These are phyloP conservation scores for Echeneis naucrates DNA, from an alignment of 2,797 vertebrate genomes.

Conservation along the genomic window DNA sequence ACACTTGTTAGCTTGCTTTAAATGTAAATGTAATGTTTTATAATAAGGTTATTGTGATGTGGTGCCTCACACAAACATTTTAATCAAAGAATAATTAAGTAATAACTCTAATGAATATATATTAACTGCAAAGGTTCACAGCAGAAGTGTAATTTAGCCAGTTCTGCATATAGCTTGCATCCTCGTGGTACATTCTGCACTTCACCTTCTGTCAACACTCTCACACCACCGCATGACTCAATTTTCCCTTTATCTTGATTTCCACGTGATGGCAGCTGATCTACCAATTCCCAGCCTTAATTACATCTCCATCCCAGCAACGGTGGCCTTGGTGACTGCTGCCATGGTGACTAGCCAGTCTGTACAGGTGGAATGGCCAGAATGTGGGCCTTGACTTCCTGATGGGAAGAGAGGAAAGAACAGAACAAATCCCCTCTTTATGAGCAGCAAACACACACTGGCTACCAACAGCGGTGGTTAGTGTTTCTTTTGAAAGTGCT, in stretches of 20 bases:
- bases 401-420: constrained; percentile 78
- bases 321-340: constrained; percentile 82
- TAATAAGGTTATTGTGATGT: too few relatives aligned
- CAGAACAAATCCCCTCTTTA: constrained; percentile 82
- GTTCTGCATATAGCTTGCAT: constrained; percentile 13
- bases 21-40: too few relatives aligned
- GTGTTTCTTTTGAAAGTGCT: constrained; percentile 70
- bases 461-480: constrained; percentile 66
- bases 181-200: constrained; percentile 22
- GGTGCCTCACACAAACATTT: too few relatives aligned
- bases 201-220: constrained; percentile 53
- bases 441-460: constrained; percentile 58
- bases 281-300: constrained; percentile 77
- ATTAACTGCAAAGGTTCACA: constrained; percentile 7
- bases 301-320: constrained; percentile 80
- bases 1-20: neutral
- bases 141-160: neutral
- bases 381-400: constrained; percentile 78
- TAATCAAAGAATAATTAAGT: neutral
- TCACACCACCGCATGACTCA: constrained; percentile 48
- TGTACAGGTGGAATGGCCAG: constrained; percentile 85
- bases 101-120: neutral
- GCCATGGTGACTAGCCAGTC: constrained; percentile 80
- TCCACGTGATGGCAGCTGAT: constrained; percentile 75
- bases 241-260: constrained; percentile 77